phyloP scores from a whole-genome alignment of 92 coral and sea anemone species.

The Diadumene lineata region DNA sequence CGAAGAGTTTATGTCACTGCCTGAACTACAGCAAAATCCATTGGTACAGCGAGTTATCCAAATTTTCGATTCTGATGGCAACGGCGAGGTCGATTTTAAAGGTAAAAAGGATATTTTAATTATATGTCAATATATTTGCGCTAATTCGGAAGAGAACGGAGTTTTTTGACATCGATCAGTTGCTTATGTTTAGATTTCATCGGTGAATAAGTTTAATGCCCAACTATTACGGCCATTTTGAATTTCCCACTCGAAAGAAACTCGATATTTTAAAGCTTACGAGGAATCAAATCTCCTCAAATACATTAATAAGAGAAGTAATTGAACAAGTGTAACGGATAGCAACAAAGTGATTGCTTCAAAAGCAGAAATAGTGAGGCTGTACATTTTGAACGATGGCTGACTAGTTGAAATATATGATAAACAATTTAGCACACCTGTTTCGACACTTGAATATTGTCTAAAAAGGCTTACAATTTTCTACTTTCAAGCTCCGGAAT shows the following conservation, averaged over 20 bases:
- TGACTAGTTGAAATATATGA: neutral
- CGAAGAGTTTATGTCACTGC: constrained; percentile 98
- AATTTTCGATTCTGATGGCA: constrained; percentile 95
- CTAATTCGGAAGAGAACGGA: constrained; percentile 31
- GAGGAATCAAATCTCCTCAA: neutral
- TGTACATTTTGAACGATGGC: neutral
- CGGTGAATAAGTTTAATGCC: constrained; percentile 2
- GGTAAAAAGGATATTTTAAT: constrained; percentile 59
- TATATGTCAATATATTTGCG: constrained; percentile 30
- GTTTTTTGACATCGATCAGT: constrained; percentile 23
- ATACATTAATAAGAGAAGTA: neutral
- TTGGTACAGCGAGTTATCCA: constrained; percentile 97
- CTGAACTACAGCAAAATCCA: constrained; percentile 96
- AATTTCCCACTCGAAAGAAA: constrained; percentile 36
- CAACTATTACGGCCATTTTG: constrained; percentile 36
- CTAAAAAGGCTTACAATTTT: neutral
- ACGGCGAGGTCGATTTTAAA: constrained; percentile 99
- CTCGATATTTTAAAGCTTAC: neutral
- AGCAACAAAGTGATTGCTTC: neutral
- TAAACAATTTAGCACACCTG: neutral
- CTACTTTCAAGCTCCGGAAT: neutral
- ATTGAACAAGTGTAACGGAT: neutral
- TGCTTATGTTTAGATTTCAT: constrained; percentile 38
- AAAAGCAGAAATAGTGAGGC: neutral
- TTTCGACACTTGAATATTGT: neutral